A percentile compares a stretch with the other conserved stretches of the same genome.
These are phyloP conservation scores for Trinorchestia longiramus DNA, from an alignment of 1,140 invertebrate genomes.

Conservation along the genomic window DNA sequence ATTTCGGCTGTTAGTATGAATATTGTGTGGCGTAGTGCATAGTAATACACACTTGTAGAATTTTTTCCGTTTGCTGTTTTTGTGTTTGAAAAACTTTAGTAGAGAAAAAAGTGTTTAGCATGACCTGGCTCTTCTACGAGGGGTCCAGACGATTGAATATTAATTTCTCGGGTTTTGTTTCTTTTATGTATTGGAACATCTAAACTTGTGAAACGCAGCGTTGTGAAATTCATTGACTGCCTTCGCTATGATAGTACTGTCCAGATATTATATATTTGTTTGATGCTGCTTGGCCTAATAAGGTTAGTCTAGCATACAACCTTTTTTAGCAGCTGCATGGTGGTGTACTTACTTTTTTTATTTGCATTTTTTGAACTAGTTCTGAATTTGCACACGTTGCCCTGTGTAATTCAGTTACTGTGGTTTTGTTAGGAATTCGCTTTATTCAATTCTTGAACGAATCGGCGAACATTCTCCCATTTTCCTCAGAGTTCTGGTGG, in stretches of 20 bases:
- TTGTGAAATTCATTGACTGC: not conserved
- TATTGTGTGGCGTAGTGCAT: not conserved
- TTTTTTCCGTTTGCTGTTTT: not conserved
- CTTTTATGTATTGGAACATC: not conserved
- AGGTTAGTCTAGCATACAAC: not conserved
- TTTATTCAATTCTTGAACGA: too few relatives aligned
- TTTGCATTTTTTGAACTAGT: not conserved
- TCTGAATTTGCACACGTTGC: not conserved
- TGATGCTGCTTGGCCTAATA: not conserved
- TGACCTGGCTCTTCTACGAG: not conserved
- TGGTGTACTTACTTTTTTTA: not conserved
- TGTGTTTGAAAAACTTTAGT: not conserved
- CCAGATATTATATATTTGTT: not conserved
- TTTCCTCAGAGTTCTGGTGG: too few relatives aligned
- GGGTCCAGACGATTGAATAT: not conserved
- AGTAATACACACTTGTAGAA: not conserved
- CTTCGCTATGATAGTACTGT: not conserved
- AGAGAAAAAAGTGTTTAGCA: not conserved
- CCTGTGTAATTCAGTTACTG: not conserved
- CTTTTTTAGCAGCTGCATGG: not conserved
- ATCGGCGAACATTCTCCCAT: too few relatives aligned
- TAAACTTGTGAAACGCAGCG: not conserved
- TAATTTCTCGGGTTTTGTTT: too few relatives aligned
- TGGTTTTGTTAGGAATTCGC: too few relatives aligned
- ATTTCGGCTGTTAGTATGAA: not conserved